Percentiles rank a stretch among this genome's conserved stretches.
Conservation (phyloP, 2,113 vertebrate genomes). For the Engystomops pustulosus region DNA sequence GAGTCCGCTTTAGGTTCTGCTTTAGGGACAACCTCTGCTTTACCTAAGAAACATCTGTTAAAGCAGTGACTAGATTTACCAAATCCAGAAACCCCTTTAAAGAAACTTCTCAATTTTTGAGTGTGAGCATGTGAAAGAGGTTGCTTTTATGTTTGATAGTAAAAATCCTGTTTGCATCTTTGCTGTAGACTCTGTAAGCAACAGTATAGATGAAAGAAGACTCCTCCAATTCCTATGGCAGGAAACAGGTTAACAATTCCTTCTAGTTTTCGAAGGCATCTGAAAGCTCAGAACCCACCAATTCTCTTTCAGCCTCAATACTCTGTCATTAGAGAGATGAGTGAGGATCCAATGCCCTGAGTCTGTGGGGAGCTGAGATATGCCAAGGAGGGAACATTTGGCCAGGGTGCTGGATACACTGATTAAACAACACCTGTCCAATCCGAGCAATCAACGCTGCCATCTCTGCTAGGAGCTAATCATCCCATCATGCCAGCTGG, state of each 20-base stretch:
- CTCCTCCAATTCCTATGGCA: background rate
- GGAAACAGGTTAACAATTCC: constrained; percentile 29
- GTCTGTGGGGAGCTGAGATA: constrained; percentile 44
- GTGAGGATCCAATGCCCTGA: constrained; percentile 37
- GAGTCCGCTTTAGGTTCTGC: too few relatives aligned
- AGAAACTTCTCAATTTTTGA: too few relatives aligned
- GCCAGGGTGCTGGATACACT: constrained; percentile 56
- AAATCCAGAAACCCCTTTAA: too few relatives aligned
- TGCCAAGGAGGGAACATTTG: constrained; percentile 58
- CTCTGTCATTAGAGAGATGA: constrained; percentile 41
- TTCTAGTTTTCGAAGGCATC: background rate
- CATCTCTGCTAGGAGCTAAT: constrained; percentile 53
- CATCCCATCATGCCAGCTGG: constrained; percentile 60
- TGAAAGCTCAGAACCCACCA: constrained; percentile 1
- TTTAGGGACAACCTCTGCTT: too few relatives aligned
- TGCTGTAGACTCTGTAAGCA: background rate
- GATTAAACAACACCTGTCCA: constrained; percentile 60
- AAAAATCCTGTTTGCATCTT: background rate
- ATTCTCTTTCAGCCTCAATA: constrained; percentile 34
- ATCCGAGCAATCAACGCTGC: constrained; percentile 50
- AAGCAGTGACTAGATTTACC: too few relatives aligned
- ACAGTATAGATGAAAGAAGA: background rate
- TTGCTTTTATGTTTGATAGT: background rate
- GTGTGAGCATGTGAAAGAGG: too few relatives aligned
- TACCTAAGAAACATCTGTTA: too few relatives aligned